Conservation (phyloP, 2,113 vertebrate genomes). For the Bos javanicus region DNA sequence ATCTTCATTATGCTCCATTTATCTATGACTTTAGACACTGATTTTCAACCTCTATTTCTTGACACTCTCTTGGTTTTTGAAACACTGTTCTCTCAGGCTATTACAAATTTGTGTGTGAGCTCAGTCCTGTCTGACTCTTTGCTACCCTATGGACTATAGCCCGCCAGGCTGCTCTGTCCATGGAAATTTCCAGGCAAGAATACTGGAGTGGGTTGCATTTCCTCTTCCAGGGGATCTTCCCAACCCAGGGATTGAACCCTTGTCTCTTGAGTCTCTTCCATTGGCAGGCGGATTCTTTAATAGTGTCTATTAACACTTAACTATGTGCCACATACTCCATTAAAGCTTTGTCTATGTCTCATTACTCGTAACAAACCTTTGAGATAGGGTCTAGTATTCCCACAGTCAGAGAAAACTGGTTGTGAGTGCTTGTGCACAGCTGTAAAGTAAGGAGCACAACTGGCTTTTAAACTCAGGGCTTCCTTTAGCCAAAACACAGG, state of each 20-base stretch:
- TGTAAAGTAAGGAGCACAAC: background rate
- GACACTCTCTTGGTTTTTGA: background rate
- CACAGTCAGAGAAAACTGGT: background rate
- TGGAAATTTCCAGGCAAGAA: background rate
- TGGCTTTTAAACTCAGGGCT: background rate
- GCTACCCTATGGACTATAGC: background rate
- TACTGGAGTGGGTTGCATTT: background rate
- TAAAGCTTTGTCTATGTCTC: background rate
- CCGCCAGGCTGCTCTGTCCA: background rate
- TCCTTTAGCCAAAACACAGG: background rate
- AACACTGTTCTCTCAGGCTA: background rate
- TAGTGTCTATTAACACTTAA: background rate
- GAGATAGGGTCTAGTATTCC: background rate
- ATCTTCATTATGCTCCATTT: background rate
- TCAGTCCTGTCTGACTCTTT: background rate
- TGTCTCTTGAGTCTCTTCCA: background rate
- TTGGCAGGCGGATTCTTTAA: background rate
- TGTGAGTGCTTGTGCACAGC: background rate
- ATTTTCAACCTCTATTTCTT: background rate
- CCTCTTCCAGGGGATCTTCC: background rate
- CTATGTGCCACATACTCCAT: background rate
- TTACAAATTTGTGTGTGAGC: background rate
- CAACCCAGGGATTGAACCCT: background rate
- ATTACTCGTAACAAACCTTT: background rate
- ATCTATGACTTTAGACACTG: background rate